A percentile compares a stretch with the other conserved stretches of the same genome.
Conservation (phyloP, 2,113 vertebrate genomes). For the Brachirus orientalis region DNA sequence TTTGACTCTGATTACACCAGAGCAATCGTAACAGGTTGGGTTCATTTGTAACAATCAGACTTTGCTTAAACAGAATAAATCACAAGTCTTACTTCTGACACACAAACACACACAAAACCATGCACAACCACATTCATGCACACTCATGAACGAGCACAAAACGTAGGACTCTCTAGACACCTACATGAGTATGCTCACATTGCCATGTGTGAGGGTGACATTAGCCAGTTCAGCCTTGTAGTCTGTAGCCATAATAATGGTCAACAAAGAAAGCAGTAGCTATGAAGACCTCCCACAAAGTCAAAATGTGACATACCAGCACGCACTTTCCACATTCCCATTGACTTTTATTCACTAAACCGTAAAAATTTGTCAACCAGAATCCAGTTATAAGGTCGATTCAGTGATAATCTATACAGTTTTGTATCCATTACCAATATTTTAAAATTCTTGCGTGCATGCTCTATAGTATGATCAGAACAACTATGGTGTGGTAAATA, state of each 20-base stretch:
- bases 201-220: constrained; percentile 34
- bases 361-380: too few relatives aligned
- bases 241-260: constrained; percentile 61
- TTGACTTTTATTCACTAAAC: constrained; percentile 4
- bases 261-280: constrained; percentile 55
- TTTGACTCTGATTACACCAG: constrained; percentile 47
- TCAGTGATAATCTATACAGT: too few relatives aligned
- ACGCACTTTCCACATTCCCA: background rate
- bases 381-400: too few relatives aligned
- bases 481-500: background rate
- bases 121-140: background rate
- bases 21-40: constrained; percentile 64
- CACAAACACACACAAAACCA: too few relatives aligned
- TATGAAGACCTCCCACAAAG: constrained; percentile 69
- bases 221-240: constrained; percentile 58
- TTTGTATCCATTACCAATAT: too few relatives aligned
- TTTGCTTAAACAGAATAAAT: constrained; percentile 80
- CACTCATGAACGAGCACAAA: constrained; percentile 20
- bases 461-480: too few relatives aligned
- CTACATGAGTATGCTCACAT: constrained; percentile 16
- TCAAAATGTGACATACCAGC: constrained; percentile 12
- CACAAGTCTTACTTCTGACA: constrained; percentile 49
- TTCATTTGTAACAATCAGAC: constrained; percentile 82
- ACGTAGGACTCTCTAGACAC: constrained; percentile 36
- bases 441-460: too few relatives aligned